phyloP scores from a whole-genome alignment of 2,797 vertebrate species.

The Allobates femoralis region DNA sequence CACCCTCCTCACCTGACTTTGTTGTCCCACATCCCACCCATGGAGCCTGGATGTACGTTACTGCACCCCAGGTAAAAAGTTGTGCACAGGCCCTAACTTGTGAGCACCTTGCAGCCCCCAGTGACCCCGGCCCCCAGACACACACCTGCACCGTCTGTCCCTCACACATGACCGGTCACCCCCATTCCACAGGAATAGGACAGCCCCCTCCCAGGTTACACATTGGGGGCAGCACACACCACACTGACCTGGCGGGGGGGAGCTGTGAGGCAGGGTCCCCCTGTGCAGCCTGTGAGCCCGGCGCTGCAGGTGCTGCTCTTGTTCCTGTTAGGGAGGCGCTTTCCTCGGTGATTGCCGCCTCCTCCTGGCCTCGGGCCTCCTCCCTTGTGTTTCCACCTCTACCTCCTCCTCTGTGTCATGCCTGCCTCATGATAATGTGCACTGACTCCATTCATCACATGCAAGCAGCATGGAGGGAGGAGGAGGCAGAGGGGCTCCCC shows the following conservation, averaged over 20 bases:
- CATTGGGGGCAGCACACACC: neutral
- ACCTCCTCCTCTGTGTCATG: neutral
- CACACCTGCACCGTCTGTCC: neutral
- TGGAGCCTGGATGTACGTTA: neutral
- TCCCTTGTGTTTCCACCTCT: neutral
- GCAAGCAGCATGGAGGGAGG: constrained; percentile 17
- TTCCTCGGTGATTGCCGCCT: neutral
- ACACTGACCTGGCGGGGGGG: constrained; percentile 39
- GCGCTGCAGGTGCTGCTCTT: constrained; percentile 55
- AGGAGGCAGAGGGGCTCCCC: neutral
- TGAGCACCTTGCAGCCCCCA: neutral
- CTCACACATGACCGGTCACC: neutral
- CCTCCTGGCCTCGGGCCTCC: neutral
- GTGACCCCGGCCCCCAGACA: neutral
- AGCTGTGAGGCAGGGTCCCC: constrained; percentile 15
- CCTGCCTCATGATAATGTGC: neutral
- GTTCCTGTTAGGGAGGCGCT: constrained; percentile 44
- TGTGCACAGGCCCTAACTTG: neutral
- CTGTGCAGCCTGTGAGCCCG: neutral
- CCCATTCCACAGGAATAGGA: neutral
- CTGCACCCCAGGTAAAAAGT: constrained; percentile 9
- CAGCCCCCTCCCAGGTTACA: too few species aligned
- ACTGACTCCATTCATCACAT: constrained; percentile 8
- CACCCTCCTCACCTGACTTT: neutral
- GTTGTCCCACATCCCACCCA: too few species aligned